Evolutionary conservation across 2,113 vertebrate species (phyloP), one percentile per base, ranked within the genome.

Genomic region (Circaetus gallicus): DNA sequence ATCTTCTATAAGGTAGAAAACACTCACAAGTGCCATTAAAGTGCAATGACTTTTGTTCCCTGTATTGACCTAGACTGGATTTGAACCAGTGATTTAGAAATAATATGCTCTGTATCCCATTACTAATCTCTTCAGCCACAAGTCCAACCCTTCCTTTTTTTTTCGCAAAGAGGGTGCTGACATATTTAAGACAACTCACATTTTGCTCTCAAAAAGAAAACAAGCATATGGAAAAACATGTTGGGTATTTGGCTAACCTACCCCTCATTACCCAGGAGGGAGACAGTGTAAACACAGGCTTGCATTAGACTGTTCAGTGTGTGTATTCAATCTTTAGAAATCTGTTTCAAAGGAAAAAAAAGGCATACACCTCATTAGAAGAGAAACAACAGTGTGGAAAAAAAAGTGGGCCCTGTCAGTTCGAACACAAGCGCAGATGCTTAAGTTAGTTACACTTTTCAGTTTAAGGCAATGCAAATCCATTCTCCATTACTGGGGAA

Each of bases 401-500:
- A 79, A 84, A 97, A 89, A 81, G n/a, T 22, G 2, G 81, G 70
- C 92, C 25, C 6, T 55, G 82, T 96, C 92, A 86, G 84, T 72
- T 86, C 55, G 25, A 82, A 91, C 19, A 0, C 49, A 26, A 91
- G 84, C 73, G 82, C 94, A 84, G 93, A 95, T 95, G 89, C 87
- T 96, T 80, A 84, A 95, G 92, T 95, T 97, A 92, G 92, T 89
- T 93, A 93, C 82, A 95, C 67, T 92, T 95, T 96, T 96, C 87
- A 82, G 94, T 97, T 95, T 96, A 93, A 96, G 93, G 97, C 95
- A 96, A 85, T 81, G 92, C 79, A 95, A 96, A 97, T 94, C 67
- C 78, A 52, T 89, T 95, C 80, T 87, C 63, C 45, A 18, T 95
- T 96, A 89, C 43, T 82, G 71, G 52, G 87, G 62, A 93, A 93